Evolutionary conservation across 2,797 vertebrate genomes (phyloP).

Genomic region (Nasua narica): DNA sequence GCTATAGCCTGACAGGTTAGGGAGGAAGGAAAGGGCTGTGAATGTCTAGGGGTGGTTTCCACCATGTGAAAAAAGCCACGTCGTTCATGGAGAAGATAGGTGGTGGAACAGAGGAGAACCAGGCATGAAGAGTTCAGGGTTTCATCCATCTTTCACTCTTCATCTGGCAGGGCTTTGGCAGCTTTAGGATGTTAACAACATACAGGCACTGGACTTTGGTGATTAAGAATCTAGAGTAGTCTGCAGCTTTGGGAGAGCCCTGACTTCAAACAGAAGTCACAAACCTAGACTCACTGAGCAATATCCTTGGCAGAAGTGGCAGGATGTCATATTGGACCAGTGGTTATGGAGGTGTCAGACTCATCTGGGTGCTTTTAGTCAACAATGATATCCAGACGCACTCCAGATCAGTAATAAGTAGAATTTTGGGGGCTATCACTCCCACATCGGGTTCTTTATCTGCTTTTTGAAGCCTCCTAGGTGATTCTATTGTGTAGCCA

Average conservation of each 20-base stretch:
- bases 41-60: neutral
- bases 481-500: neutral
- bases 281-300: neutral
- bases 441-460: neutral
- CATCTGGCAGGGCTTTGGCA: neutral
- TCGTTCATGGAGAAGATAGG: neutral
- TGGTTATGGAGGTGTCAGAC: neutral
- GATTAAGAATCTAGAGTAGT: neutral
- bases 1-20: neutral
- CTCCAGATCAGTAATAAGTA: neutral
- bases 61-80: neutral
- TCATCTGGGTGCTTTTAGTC: neutral
- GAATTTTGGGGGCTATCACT: neutral
- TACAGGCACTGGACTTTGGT: neutral
- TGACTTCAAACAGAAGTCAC: neutral
- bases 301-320: neutral
- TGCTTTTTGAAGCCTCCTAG: neutral
- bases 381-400: neutral
- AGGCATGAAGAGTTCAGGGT: neutral
- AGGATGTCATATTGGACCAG: neutral
- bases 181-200: neutral
- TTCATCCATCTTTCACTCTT: neutral
- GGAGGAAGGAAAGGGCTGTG: neutral
- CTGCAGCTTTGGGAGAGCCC: neutral
- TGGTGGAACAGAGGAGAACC: neutral